Conservation (phyloP, 2,797 vertebrate genomes). For the Sebastes jordani region DNA sequence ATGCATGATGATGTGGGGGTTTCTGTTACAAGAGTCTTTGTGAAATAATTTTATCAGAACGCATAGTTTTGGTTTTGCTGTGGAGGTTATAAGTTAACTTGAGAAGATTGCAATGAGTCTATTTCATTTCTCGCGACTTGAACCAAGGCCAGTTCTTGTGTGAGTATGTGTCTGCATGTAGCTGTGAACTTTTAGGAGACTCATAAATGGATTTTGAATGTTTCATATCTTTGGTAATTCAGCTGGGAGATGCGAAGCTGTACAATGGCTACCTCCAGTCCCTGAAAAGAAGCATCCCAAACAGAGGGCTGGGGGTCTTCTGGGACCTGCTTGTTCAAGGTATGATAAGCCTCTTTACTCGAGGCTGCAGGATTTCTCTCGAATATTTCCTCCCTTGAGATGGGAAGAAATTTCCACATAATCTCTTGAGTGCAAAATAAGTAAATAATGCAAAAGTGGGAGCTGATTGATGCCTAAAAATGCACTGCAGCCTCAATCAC, state of each 20-base stretch:
- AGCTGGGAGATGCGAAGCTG: slow-evolving; percentile 81
- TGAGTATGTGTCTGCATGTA: slow-evolving; percentile 9
- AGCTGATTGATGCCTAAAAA: background rate
- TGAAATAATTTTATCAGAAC: slow-evolving; percentile 4
- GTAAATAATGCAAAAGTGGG: background rate
- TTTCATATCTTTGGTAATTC: slow-evolving; percentile 48
- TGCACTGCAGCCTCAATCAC: background rate
- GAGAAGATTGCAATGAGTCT: slow-evolving; percentile 33
- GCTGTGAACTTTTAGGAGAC: slow-evolving; percentile 21
- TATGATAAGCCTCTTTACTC: slow-evolving; percentile 62
- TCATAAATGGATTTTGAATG: slow-evolving; percentile 45
- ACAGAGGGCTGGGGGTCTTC: slow-evolving; percentile 88
- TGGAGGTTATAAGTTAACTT: slow-evolving; percentile 43
- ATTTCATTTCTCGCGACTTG: slow-evolving; percentile 45
- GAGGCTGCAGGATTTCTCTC: slow-evolving; percentile 9
- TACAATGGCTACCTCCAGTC: slow-evolving; percentile 91
- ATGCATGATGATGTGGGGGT: background rate
- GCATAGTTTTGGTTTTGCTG: slow-evolving; percentile 9
- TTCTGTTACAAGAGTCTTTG: background rate
- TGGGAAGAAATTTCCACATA: slow-evolving; percentile 18
- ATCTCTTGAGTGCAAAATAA: slow-evolving; percentile 18
- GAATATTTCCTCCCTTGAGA: slow-evolving; percentile 29
- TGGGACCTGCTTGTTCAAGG: slow-evolving; percentile 95
- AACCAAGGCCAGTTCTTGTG: slow-evolving; percentile 21
- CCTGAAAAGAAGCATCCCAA: slow-evolving; percentile 88